Evolutionary conservation across 2,888 invertebrate species (phyloP), one percentile per base, ranked within the genome.

Genomic region (Dastarcus helophoroides): DNA sequence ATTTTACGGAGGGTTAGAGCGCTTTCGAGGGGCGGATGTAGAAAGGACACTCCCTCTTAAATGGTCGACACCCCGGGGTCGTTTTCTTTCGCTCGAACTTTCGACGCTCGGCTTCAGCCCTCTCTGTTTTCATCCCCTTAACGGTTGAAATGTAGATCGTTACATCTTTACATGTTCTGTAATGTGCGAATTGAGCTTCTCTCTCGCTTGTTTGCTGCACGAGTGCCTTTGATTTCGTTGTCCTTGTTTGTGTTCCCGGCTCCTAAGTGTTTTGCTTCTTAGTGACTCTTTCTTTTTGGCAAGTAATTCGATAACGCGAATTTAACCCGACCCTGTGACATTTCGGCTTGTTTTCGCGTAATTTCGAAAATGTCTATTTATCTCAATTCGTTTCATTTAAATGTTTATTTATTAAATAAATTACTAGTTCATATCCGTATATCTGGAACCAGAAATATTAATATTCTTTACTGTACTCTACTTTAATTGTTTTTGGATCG

Each of bases 21-120:
- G 26, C 46, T 43, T 40, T 40, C 40, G 44, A 48, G 52, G 62
- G 62, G 60, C 60, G 60, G 58, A 47, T 50, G 52, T 47, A 46
- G 40, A 38, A 44, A 53, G 54, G 58, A 57, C 59, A 59, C 62
- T 52, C 59, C 60, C 59, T 51, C 42, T 49, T 42, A 42, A 38
- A 41, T 39, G 46, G 51, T 53, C 48, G 53, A 51, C 56, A 56
- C 58, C 57, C 59, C 56, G 54, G 45, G 48, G 45, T 41, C 34
- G 26, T 47, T 41, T 43, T 47, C 46, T 50, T 47, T 47, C 41
- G 36, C 40, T 40, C 36, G 33, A 33, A 33, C 14, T 6, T n/a
- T 5, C 32, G 12, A 22, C 22, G 17, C 31, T 27, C 26, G 34
- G 29, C 26, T 43, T 37, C 33, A 27, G 33, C 42, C 32, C 35